Conservation (phyloP, 2,888 invertebrate species). For the Polydrusus tereticollis region DNA sequence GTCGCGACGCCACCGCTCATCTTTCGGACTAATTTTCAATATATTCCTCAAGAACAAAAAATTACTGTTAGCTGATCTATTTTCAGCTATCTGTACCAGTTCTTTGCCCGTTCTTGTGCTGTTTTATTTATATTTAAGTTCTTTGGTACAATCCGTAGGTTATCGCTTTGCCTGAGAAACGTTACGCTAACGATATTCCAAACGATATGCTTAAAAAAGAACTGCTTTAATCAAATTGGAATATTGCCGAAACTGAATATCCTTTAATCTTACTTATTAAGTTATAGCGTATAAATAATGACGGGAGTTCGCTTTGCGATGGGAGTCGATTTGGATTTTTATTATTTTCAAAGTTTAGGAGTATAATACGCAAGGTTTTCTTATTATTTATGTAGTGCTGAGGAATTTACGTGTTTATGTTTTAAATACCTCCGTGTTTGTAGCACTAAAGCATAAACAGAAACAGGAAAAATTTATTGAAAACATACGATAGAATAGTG, state of each 20-base stretch:
- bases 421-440: not conserved
- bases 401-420: slow-evolving; percentile 7
- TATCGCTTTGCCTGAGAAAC: not conserved
- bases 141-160: not conserved
- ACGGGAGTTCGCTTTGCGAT: too few species aligned
- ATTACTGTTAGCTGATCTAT: slow-evolving; percentile 18
- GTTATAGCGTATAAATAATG: too few species aligned
- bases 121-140: slow-evolving; percentile 6
- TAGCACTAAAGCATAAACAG: not conserved
- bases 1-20: not conserved
- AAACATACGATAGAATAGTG: not conserved
- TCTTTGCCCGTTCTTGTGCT: slow-evolving; percentile 11
- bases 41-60: not conserved
- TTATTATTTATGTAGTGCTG: not conserved
- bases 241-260: too few species aligned
- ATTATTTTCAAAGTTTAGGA: not conserved
- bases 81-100: slow-evolving; percentile 5
- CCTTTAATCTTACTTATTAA: too few species aligned
- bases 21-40: not conserved
- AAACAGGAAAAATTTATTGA: not conserved
- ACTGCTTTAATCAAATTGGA: too few species aligned
- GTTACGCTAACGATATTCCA: not conserved
- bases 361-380: not conserved
- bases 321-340: not conserved
- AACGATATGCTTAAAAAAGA: too few species aligned